Conservation (phyloP, 2,888 invertebrate species). For the Drosophila histrio region DNA sequence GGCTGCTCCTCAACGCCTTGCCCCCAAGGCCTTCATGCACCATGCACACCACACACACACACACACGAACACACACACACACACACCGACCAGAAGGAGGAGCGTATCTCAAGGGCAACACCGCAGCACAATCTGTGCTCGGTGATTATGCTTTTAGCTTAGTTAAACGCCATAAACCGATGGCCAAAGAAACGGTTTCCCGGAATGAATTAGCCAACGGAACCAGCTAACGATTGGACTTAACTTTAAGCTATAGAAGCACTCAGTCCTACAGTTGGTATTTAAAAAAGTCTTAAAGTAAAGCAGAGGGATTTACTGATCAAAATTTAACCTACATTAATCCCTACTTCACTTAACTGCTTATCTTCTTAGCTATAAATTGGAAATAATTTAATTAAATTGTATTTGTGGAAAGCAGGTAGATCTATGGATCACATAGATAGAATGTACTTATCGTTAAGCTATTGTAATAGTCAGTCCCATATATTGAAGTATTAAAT, state of each 20-base stretch:
- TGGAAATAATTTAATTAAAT: too few species aligned
- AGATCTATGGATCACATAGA: too few species aligned
- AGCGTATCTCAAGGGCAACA: conserved; percentile 61
- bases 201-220: conserved; percentile 55
- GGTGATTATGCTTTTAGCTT: conserved; percentile 58
- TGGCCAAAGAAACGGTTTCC: conserved; percentile 40
- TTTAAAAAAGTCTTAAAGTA: not conserved
- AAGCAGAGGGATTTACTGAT: not conserved
- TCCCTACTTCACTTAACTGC: too few species aligned
- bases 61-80: not conserved
- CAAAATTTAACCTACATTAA: too few species aligned
- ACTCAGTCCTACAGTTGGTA: not conserved
- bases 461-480: too few species aligned
- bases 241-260: not conserved
- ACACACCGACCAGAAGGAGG: not conserved
- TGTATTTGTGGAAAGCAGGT: too few species aligned
- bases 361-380: too few species aligned
- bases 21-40: conserved; percentile 18
- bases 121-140: conserved; percentile 21
- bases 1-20: conserved; percentile 38
- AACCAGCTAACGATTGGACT: not conserved
- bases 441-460: too few species aligned
- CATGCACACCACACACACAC: conserved; percentile 2
- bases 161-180: conserved; percentile 53
- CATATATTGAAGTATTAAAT: too few species aligned